Evolutionary conservation across 2,888 invertebrate species (phyloP).

Genomic region (Plemyria rubiginata): DNA sequence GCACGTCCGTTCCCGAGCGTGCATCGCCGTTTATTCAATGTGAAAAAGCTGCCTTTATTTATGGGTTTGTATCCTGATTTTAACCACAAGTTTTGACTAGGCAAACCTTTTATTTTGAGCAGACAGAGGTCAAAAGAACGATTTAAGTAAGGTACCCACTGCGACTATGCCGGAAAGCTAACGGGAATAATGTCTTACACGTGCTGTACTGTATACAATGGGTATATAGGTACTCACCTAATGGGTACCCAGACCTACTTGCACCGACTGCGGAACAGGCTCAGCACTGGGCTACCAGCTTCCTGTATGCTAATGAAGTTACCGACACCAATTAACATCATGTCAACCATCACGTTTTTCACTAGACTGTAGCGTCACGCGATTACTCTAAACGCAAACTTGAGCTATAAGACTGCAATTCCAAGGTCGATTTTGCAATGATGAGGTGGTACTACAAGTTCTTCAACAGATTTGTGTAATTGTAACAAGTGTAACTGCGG

Average conservation of each 20-base stretch:
- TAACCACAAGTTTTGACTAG: background rate
- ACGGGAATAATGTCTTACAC: conserved; percentile 7
- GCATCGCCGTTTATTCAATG: too few species aligned
- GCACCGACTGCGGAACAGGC: conserved; percentile 17
- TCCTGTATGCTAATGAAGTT: conserved; percentile 40
- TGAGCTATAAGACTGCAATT: background rate
- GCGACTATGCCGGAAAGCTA: background rate
- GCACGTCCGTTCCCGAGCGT: too few species aligned
- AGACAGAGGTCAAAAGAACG: background rate
- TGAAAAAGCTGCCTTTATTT: too few species aligned
- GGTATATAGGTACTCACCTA: background rate
- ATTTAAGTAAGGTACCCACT: background rate
- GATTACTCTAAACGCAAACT: conserved; percentile 9
- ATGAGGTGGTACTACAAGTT: conserved; percentile 9
- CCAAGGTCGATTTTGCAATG: conserved; percentile 19
- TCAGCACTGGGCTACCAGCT: conserved; percentile 27
- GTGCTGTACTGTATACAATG: background rate
- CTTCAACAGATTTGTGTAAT: conserved; percentile 36
- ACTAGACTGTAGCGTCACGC: conserved; percentile 34
- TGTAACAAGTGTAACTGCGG: conserved; percentile 31
- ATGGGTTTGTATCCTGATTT: too few species aligned
- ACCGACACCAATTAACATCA: conserved; percentile 23
- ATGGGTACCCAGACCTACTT: background rate
- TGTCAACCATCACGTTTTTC: conserved; percentile 28
- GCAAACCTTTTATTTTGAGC: background rate